A percentile compares a stretch with the other conserved stretches of the same genome.
These are phyloP conservation scores for Otus sunia DNA, from an alignment of 2,113 vertebrate species.

Conservation along the genomic window DNA sequence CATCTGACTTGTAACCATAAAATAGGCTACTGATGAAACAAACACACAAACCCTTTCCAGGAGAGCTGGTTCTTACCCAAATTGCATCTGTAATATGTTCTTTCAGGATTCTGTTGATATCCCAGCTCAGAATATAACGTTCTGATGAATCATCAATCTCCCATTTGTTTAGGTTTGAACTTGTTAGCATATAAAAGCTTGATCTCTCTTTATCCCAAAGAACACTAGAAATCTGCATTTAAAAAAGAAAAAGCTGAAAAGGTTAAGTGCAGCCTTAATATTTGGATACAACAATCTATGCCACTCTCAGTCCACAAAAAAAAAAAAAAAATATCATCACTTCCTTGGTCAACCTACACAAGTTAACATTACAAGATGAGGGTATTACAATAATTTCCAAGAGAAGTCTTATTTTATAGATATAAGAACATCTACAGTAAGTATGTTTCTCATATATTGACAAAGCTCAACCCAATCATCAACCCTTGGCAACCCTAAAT, in stretches of 20 bases:
- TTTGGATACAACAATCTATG: background rate
- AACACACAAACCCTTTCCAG: background rate
- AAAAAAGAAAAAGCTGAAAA: background rate
- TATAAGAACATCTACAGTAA: background rate
- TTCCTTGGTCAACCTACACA: background rate
- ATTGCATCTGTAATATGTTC: slow-evolving; percentile 89
- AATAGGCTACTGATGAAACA: background rate
- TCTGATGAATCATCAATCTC: slow-evolving; percentile 86
- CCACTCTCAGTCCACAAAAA: background rate
- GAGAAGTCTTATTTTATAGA: background rate
- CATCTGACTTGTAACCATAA: background rate
- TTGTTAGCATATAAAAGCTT: slow-evolving; percentile 86
- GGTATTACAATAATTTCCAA: background rate
- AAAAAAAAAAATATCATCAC: background rate
- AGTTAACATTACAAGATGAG: background rate
- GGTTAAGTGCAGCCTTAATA: background rate
- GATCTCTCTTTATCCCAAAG: slow-evolving; percentile 81
- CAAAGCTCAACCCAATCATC: background rate
- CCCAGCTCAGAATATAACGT: slow-evolving; percentile 87
- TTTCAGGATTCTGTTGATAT: slow-evolving; percentile 77
- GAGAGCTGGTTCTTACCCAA: slow-evolving; percentile 82
- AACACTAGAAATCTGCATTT: slow-evolving; percentile 83
- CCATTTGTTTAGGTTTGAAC: slow-evolving; percentile 87
- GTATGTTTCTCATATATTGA: background rate
- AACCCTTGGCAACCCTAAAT: background rate